Base-by-base conservation (phyloP, 2,888 invertebrate species). In the Acronicta leporina region DNA sequence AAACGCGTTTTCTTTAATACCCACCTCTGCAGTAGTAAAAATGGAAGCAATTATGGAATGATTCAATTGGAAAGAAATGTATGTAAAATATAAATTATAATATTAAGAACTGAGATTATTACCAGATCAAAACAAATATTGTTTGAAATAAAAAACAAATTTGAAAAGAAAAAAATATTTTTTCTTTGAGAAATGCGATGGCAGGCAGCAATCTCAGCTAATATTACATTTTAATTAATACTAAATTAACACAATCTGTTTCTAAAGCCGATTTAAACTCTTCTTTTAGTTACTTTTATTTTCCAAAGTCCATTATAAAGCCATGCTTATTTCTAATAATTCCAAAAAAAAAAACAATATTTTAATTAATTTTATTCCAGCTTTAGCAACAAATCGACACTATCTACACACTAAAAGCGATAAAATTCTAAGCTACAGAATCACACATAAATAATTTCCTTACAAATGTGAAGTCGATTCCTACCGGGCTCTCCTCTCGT, bases 401-500 rank as follows among this genome's bases (percentile, higher is more conserved):
- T 87, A 86, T 85, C 87, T 91, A 89, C 89, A 89, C 85, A 89
- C 87, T 90, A 90, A 75, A 86, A 72, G 82, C 87, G 89, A 86
- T 68, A 68, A 86, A 77, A 79, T 63, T 71, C 45, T 86, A 80
- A 81, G 82, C 89, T 91, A 92, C 84, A 83, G 87, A 91, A 94
- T 94, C 94, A 94, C 94, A 93, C 92, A 93, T 93, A 94, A 92
- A 94, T 94, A 92, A 91, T 90, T 87, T 91, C 87, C 87, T 85
- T 87, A 88, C 88, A 83, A 85, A 83, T 82, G 74, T 84, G 87
- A 81, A 86, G 69, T 60, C 71, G 55, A 46, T 56, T 50, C 57
- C 53, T 50, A 57, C 61, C 61, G 41, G 51, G 55, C 53, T 44
- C 48, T 35, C 43, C 52, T 47, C 16, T 63, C 55, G 43, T 43